A percentile compares a stretch with the other conserved stretches of the same genome.
Conservation (phyloP, 2,797 vertebrate species). For the Octomys mimax region DNA sequence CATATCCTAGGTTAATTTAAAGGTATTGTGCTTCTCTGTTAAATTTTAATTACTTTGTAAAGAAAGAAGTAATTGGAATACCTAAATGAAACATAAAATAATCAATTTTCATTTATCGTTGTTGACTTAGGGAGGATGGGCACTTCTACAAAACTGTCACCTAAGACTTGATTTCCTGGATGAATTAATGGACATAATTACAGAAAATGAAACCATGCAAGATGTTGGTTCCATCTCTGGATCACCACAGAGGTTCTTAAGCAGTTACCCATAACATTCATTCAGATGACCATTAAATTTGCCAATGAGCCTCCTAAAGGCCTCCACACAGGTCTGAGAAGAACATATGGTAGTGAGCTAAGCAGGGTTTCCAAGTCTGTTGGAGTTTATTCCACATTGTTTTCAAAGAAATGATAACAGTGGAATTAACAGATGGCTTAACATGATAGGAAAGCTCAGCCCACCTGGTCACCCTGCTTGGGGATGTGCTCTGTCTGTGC, state of each 20-base stretch:
- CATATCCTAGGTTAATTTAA: background rate
- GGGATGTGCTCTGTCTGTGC: rapidly evolving
- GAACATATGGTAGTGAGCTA: constrained; percentile 94
- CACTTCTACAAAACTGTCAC: constrained; percentile 98
- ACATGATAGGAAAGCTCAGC: rapidly evolving
- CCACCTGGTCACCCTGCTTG: rapidly evolving
- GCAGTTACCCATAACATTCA: constrained; percentile 95
- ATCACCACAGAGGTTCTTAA: constrained; percentile 96
- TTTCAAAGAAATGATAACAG: too few relatives aligned
- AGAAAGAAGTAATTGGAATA: background rate
- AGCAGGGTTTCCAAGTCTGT: background rate
- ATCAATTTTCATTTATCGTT: background rate
- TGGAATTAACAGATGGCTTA: background rate
- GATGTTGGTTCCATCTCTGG: constrained; percentile 94
- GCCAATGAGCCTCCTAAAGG: constrained; percentile 97
- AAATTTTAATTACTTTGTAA: constrained; percentile 26
- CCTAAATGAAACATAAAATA: background rate
- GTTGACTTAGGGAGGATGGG: constrained; percentile 95
- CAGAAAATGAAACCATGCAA: constrained; percentile 92
- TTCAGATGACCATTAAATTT: constrained; percentile 98
- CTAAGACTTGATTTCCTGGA: constrained; percentile 97
- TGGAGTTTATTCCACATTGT: background rate
- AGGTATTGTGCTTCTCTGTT: background rate
- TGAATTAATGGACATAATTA: constrained; percentile 95
- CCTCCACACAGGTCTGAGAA: constrained; percentile 96